A percentile compares a stretch with the other conserved stretches of the same genome.
Conservation (phyloP, 2,797 vertebrate genomes). For the Protosalanx chinensis region DNA sequence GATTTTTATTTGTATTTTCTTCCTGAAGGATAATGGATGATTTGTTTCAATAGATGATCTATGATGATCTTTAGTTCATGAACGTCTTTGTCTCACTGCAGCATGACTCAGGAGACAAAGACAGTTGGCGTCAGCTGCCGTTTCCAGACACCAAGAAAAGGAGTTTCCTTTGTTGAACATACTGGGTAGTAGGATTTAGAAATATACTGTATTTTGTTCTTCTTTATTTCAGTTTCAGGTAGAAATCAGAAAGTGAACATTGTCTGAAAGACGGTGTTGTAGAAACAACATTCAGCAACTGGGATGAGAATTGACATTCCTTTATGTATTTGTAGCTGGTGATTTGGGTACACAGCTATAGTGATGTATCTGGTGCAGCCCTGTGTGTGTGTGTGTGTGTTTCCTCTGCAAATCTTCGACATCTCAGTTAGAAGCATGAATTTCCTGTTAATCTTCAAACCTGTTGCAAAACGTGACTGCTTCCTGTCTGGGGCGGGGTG, state of each 20-base stretch:
- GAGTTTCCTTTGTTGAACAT: no score
- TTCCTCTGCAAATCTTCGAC: background rate
- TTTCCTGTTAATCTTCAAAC: slow-evolving; percentile 17
- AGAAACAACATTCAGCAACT: background rate
- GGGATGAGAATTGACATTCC: background rate
- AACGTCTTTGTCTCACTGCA: no score
- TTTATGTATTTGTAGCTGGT: background rate
- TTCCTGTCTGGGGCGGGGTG: slow-evolving; percentile 22
- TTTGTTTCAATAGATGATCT: no score
- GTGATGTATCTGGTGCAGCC: background rate
- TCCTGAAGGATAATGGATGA: no score
- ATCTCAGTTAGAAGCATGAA: slow-evolving; percentile 17
- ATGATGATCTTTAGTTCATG: no score
- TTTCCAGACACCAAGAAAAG: no score
- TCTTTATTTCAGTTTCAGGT: no score
- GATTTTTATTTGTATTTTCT: background rate
- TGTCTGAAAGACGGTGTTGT: background rate
- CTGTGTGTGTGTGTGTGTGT: background rate
- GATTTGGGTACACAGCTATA: background rate
- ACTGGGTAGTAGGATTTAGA: no score
- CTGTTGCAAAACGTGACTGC: slow-evolving; percentile 1
- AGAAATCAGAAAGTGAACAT: no score
- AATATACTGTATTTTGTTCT: no score
- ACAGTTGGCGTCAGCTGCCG: no score
- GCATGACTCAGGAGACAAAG: no score